Evolutionary conservation across 2,797 vertebrate species (phyloP).

Genomic region (Chrysocyon brachyurus): DNA sequence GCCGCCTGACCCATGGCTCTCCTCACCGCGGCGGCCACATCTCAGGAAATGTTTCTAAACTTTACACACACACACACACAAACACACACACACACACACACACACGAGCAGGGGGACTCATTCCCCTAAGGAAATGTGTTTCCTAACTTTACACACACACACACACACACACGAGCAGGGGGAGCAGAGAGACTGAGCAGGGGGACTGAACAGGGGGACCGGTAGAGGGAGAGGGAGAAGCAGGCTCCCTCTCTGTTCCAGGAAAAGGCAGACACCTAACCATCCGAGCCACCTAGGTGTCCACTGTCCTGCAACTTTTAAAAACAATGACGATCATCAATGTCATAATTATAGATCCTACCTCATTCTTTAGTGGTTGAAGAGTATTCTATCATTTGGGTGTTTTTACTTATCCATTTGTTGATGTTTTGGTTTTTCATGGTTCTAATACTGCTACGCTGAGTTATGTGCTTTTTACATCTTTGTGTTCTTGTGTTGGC

Average conservation of each 20-base stretch:
- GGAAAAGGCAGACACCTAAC: no score
- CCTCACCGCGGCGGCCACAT: accelerated
- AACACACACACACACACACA: no score
- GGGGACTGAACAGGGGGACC: no score
- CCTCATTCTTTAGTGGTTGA: not conserved
- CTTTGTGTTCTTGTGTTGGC: not conserved
- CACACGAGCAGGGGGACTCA: no score
- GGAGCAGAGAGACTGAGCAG: no score
- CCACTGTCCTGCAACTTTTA: not conserved
- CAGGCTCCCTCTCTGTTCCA: no score
- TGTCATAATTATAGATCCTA: not conserved
- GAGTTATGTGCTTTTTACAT: not conserved
- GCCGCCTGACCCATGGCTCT: constrained; percentile 66
- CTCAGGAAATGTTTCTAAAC: not conserved
- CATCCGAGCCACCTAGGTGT: no score
- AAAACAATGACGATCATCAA: not conserved
- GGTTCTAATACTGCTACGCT: not conserved
- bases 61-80: no score
- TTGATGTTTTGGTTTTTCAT: not conserved
- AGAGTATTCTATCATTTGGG: not conserved
- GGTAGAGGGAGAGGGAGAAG: no score
- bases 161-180: no score
- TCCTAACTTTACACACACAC: no score
- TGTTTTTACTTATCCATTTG: not conserved
- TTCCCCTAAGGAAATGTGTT: no score